Conservation (phyloP, 2,113 vertebrate genomes). For the Pseudorectes ferrugineus region DNA sequence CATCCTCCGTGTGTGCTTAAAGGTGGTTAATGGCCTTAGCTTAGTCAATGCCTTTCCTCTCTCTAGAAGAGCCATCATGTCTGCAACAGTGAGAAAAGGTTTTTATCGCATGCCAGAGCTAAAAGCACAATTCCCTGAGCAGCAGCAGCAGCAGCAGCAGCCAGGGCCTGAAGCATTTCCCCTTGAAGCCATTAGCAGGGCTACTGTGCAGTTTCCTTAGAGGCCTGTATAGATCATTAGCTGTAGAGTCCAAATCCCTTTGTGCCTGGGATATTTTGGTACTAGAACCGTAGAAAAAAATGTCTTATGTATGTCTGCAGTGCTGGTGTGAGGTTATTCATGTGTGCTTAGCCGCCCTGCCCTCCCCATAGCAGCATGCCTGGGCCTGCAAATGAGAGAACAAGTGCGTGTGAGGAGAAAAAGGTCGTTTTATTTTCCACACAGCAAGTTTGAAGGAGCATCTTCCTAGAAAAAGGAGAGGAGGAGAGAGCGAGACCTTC, state of each 20-base stretch:
- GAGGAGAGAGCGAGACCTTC: background rate
- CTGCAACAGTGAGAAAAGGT: background rate
- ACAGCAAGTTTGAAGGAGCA: background rate
- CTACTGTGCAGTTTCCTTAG: background rate
- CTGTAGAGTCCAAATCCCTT: background rate
- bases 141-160: background rate
- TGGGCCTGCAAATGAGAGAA: background rate
- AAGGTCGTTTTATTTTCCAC: background rate
- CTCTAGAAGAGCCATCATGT: background rate
- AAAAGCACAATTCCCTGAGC: background rate
- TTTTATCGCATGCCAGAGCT: background rate
- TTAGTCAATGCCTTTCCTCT: constrained; percentile 10
- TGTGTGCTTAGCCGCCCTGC: background rate
- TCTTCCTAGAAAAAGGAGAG: background rate
- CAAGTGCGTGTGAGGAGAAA: background rate
- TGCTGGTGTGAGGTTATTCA: background rate
- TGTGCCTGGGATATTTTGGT: background rate
- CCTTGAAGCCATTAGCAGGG: background rate
- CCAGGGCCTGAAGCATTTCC: background rate
- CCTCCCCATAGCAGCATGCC: background rate
- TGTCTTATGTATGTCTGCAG: background rate
- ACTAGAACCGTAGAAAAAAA: background rate
- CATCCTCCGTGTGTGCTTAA: background rate
- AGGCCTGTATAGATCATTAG: background rate
- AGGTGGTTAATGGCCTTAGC: background rate